Evolutionary conservation across 2,888 invertebrate species (phyloP).

Genomic region (Chydorus sphaericus): DNA sequence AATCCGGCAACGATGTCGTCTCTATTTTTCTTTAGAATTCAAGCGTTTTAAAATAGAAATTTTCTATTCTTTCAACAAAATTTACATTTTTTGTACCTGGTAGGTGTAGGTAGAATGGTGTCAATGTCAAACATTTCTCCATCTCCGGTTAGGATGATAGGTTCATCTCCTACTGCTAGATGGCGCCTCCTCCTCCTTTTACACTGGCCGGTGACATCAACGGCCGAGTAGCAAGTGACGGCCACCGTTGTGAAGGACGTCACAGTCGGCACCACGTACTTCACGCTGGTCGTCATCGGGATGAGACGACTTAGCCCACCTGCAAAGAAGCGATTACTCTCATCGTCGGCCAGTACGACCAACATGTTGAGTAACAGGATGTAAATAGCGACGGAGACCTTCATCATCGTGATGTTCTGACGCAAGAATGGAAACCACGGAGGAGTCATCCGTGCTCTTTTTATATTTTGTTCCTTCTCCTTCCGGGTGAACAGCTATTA

Average conservation of each 20-base stretch:
- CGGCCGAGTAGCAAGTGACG: background rate
- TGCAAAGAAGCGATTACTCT: no score
- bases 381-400: background rate
- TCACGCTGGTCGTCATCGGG: background rate
- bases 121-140: background rate
- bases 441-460: background rate
- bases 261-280: background rate
- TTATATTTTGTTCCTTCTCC: no score
- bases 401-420: background rate
- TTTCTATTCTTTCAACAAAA: background rate
- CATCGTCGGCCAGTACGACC: no score
- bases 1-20: background rate
- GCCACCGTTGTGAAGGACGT: background rate
- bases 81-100: background rate
- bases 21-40: background rate
- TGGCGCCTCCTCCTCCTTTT: background rate
- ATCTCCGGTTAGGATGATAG: background rate
- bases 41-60: background rate
- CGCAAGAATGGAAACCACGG: background rate
- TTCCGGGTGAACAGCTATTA: no score
- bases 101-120: background rate
- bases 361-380: background rate
- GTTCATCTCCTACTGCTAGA: background rate
- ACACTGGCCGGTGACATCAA: conserved; percentile 5
- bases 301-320: background rate